Conservation (phyloP, 2,888 invertebrate species). For the Protodeltote pygarga region DNA sequence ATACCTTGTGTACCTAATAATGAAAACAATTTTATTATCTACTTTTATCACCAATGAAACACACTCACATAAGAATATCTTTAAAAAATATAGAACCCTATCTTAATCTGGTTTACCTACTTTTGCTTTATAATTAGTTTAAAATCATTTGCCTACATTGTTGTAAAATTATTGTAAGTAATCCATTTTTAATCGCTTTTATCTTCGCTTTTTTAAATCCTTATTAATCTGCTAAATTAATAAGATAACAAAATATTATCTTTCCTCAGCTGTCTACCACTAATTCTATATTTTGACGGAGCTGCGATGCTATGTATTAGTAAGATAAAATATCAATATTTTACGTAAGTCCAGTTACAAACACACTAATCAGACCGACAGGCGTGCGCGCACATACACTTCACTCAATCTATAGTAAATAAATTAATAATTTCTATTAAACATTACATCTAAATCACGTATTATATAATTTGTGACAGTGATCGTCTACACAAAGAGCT, state of each 20-base stretch:
- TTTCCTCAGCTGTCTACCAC: constrained; percentile 6
- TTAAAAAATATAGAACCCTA: too few relatives aligned
- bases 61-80: too few relatives aligned
- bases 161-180: too few relatives aligned
- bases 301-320: not conserved
- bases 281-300: constrained; percentile 1
- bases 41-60: too few relatives aligned
- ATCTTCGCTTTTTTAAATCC: not conserved
- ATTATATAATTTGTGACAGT: constrained; percentile 23
- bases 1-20: too few relatives aligned
- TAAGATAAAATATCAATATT: constrained; percentile 29
- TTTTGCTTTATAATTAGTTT: not conserved
- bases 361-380: constrained; percentile 18
- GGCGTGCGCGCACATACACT: constrained; percentile 28
- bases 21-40: too few relatives aligned
- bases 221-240: constrained; percentile 13
- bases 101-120: too few relatives aligned
- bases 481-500: constrained; percentile 3
- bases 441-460: not conserved
- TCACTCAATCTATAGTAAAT: constrained; percentile 8
- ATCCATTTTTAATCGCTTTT: too few relatives aligned
- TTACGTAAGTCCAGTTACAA: constrained; percentile 25
- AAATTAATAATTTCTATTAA: constrained; percentile 4
- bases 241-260: constrained; percentile 19
- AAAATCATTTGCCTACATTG: not conserved